Base-by-base conservation (phyloP, 64 coral and sea anemone genomes). In the Actinia equina region DNA sequence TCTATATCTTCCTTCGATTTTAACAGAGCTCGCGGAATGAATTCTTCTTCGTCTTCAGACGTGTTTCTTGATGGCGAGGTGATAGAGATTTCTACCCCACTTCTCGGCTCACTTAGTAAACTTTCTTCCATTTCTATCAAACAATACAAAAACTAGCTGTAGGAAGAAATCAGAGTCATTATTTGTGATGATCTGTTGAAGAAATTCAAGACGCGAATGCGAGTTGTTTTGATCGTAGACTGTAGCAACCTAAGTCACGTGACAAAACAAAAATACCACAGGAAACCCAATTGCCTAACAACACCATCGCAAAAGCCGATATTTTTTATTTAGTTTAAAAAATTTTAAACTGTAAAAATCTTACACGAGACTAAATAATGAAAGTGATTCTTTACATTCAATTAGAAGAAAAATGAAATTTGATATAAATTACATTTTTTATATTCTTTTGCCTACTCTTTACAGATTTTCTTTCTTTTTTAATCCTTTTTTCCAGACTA, bases 31-130 rank as follows among this genome's bases (percentile, higher is more conserved):
- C 83, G 83, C 15, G 59, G 78, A 14, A 81, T 81, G 27, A 81
- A 81, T 20, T 82, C 90, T 52, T 82, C 79, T 6, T 55, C 65
- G 56, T 92, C 91, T 52, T 92, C 91, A n/a, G 82, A 87, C 6
- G 81, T 84, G 0, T 78, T 70, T 30, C 22, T 37, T 52, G 91
- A 92, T n/a, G 91, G 67, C 51, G 79, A 53, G 6, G 91, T 92
- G 19, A 92, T 70, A 0, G 79, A 84, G 17, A 92, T 92, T 10
- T 82, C 58, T 22, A 92, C 91, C 0, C 86, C 86, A 76, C 91
- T 88, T 82, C 16, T 85, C 16, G 80, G 53, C 70, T 92, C 91
- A 59, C 86, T 88, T 17, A 92, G 79, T 13, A 70, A 7, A 43
- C 84, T 84, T 54, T 76, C 60, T 37, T 88, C 65, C 54, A 74